phyloP scores from a whole-genome alignment of 92 coral and sea anemone genomes.

The Nematostella vectensis region DNA sequence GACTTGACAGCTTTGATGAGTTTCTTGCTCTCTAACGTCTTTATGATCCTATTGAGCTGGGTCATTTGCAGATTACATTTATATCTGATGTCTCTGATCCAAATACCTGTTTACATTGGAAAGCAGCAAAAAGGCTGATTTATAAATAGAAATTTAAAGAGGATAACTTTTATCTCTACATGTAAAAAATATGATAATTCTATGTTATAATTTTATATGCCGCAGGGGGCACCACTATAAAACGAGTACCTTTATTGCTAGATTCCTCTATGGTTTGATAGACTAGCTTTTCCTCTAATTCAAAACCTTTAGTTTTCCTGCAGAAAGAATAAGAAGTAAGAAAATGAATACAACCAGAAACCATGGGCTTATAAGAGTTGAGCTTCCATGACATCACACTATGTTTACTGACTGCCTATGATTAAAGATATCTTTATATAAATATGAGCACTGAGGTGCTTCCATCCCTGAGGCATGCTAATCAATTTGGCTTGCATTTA shows the following conservation, averaged over 20 bases:
- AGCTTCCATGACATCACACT: too few relatives aligned
- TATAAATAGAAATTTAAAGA: neutral
- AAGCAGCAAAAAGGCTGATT: neutral
- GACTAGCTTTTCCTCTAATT: slow-evolving; percentile 85
- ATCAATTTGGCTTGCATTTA: too few relatives aligned
- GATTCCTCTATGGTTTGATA: slow-evolving; percentile 97
- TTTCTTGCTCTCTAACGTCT: slow-evolving; percentile 91
- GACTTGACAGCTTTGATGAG: slow-evolving; percentile 94
- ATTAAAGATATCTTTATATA: too few relatives aligned
- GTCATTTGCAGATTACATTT: slow-evolving; percentile 91
- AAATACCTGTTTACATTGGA: slow-evolving; percentile 93
- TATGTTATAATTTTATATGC: too few relatives aligned
- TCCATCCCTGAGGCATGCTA: too few relatives aligned
- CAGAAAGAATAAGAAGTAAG: neutral
- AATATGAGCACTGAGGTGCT: too few relatives aligned
- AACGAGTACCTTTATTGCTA: slow-evolving; percentile 97
- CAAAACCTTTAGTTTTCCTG: slow-evolving; percentile 97
- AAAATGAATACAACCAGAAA: neutral
- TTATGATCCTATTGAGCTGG: slow-evolving; percentile 89
- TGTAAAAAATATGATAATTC: too few relatives aligned
- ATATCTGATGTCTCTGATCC: slow-evolving; percentile 94
- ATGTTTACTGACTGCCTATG: too few relatives aligned
- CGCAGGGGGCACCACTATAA: too few relatives aligned
- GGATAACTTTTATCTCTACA: too few relatives aligned
- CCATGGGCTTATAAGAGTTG: too few relatives aligned